Conservation (phyloP, 2,888 invertebrate genomes). For the Bimastos eiseni region DNA sequence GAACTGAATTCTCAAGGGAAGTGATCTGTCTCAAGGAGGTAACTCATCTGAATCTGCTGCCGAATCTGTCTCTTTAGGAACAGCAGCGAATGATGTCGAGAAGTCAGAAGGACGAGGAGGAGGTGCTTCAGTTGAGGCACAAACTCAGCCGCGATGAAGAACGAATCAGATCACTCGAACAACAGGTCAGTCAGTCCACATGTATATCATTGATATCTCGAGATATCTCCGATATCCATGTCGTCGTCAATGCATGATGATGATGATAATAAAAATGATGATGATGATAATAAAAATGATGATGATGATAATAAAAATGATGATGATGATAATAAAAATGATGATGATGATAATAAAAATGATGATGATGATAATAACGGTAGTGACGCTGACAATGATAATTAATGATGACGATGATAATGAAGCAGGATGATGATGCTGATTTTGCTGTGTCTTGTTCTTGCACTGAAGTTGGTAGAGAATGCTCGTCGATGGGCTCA, state of each 20-base stretch:
- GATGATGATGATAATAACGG: too few species aligned
- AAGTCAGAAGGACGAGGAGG: constrained; percentile 44
- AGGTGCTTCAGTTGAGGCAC: constrained; percentile 57
- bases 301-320: too few species aligned
- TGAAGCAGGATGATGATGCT: neutral
- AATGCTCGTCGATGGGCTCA: constrained; percentile 59
- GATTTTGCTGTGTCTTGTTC: neutral
- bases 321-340: too few species aligned
- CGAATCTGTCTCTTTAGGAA: constrained; percentile 18
- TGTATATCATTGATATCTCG: too few species aligned
- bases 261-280: too few species aligned
- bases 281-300: too few species aligned
- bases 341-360: too few species aligned
- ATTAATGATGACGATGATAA: too few species aligned
- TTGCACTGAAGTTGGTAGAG: constrained; percentile 49
- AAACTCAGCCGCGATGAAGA: constrained; percentile 56
- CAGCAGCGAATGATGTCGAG: neutral
- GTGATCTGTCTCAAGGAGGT: neutral
- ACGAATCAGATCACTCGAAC: constrained; percentile 57
- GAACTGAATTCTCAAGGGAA: neutral
- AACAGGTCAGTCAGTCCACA: constrained; percentile 49
- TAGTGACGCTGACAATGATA: too few species aligned
- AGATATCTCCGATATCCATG: too few species aligned
- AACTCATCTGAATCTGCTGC: neutral
- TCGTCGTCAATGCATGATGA: too few species aligned